These are phyloP conservation scores for Aldrovandia affinis DNA, from an alignment of 2,797 vertebrate species.

Conservation along the genomic window DNA sequence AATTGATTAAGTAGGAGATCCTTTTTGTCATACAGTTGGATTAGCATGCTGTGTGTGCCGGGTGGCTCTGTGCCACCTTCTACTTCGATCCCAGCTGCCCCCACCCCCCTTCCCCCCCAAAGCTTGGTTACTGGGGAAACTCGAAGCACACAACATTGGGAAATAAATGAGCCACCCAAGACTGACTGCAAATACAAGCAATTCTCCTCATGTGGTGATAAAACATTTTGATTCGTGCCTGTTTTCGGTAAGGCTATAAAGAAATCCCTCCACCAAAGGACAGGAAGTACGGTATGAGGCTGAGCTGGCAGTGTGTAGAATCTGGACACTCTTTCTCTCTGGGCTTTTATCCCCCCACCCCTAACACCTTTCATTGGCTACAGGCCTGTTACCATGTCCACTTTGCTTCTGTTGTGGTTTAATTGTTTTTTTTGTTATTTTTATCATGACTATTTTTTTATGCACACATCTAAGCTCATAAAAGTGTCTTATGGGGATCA, in stretches of 20 bases:
- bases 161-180: constrained; percentile 61
- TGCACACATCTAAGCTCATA: constrained; percentile 26
- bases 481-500: constrained; percentile 27
- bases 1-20: constrained; percentile 21
- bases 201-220: constrained; percentile 46
- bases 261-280: constrained; percentile 57
- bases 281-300: constrained; percentile 75
- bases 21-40: constrained; percentile 40
- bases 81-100: constrained; percentile 38
- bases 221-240: constrained; percentile 54
- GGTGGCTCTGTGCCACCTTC: constrained; percentile 50
- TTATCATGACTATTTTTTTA: neutral
- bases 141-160: constrained; percentile 61
- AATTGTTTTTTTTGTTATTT: neutral
- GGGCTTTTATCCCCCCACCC: constrained; percentile 54
- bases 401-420: neutral
- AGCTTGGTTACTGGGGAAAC: constrained; percentile 70
- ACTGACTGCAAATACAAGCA: constrained; percentile 55
- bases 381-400: constrained; percentile 8
- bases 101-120: constrained; percentile 48
- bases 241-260: constrained; percentile 56
- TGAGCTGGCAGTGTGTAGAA: constrained; percentile 58
- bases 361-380: constrained; percentile 9
- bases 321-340: constrained; percentile 31
- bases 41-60: constrained; percentile 59